Percentiles rank a stretch among this genome's conserved stretches.
These are phyloP conservation scores for Hiodon alosoides DNA, from an alignment of 2,113 vertebrate species.

Conservation along the genomic window DNA sequence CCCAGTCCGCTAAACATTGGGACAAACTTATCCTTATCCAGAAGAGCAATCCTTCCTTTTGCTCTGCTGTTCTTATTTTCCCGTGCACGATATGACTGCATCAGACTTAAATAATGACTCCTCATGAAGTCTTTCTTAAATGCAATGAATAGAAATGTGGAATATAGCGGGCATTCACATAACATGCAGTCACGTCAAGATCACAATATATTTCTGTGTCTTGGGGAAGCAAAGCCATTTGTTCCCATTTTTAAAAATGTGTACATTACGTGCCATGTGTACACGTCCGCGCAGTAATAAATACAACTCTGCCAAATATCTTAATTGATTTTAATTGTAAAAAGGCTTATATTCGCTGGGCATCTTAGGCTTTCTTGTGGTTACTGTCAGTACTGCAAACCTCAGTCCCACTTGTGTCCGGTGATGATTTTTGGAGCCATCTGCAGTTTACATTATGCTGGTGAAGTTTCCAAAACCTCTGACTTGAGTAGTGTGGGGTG, in stretches of 20 bases:
- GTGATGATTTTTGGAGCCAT: conserved; percentile 25
- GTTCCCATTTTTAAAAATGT: background rate
- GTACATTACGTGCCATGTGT: background rate
- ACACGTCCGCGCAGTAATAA: conserved; percentile 9
- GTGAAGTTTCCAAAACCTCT: conserved; percentile 24
- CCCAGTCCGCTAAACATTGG: background rate
- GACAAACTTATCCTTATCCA: no score
- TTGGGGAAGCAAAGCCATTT: background rate
- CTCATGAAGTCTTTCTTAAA: no score
- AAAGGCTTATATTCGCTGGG: conserved; percentile 3
- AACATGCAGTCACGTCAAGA: background rate
- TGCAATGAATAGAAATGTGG: background rate
- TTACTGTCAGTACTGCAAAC: conserved; percentile 30
- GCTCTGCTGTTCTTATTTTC: background rate
- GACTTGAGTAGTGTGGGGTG: conserved; percentile 9
- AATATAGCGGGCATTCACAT: background rate
- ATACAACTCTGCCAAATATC: no score
- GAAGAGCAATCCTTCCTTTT: background rate
- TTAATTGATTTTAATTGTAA: no score
- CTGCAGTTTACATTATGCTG: conserved; percentile 19
- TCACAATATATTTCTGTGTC: background rate
- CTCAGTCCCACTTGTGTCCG: conserved; percentile 31
- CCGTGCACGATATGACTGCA: no score
- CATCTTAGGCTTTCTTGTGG: conserved; percentile 41
- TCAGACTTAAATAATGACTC: no score